These are phyloP conservation scores for Gymnoscopelus braueri DNA, from an alignment of 2,797 vertebrate species.

Conservation along the genomic window DNA sequence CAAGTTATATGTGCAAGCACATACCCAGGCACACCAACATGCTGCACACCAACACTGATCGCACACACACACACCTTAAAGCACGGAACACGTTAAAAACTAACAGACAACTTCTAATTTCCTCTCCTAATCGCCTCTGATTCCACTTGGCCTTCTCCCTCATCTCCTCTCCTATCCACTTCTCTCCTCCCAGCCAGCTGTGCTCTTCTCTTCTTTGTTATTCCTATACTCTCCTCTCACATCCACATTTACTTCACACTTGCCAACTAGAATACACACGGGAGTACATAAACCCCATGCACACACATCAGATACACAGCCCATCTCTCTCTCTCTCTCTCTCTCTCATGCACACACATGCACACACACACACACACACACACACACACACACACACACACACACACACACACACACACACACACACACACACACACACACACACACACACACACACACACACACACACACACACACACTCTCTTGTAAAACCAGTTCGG, in stretches of 20 bases:
- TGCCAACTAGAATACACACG: constrained; percentile 23
- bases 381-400: neutral
- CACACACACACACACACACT: neutral
- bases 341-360: no score
- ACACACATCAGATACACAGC: no score
- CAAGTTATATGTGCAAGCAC: no score
- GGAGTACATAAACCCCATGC: neutral
- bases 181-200: neutral
- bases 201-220: neutral
- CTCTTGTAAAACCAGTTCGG: constrained; percentile 24
- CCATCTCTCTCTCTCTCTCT: neutral
- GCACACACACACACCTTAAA: neutral
- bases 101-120: neutral
- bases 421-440: neutral
- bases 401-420: neutral
- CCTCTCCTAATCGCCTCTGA: neutral
- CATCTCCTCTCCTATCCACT: neutral
- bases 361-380: neutral
- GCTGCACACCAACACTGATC: no score
- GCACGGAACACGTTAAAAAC: no score
- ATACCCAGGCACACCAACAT: no score
- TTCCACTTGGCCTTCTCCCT: neutral
- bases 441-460: neutral
- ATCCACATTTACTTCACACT: constrained; percentile 30
- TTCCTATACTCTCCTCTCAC: neutral